Percentiles rank a stretch among this genome's conserved stretches.
Evolutionary conservation across 1,140 invertebrate species (phyloP).

Genomic region (Ceratina calcarata): DNA sequence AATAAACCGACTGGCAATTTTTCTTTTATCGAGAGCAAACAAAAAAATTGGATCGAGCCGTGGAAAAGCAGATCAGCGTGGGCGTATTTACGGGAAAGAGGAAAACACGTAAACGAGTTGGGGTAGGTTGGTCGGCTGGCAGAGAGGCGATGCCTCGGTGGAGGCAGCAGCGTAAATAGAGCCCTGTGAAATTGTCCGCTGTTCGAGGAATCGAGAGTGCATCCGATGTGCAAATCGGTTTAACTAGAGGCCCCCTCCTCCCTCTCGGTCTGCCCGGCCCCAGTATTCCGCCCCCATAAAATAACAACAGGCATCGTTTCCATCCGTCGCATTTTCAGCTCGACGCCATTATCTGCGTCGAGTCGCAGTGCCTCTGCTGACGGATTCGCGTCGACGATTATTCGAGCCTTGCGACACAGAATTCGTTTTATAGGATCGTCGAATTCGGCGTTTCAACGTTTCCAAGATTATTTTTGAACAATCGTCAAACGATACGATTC

Average conservation of each 20-base stretch:
- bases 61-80: constrained; percentile 14
- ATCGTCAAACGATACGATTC: no score
- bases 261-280: neutral
- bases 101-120: constrained; percentile 44
- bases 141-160: neutral
- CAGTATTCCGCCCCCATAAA: constrained; percentile 49
- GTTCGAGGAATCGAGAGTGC: constrained; percentile 68
- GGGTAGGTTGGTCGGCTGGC: constrained; percentile 2
- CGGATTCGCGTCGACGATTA: constrained; percentile 20
- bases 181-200: constrained; percentile 67
- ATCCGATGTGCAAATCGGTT: constrained; percentile 71
- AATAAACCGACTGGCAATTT: no score
- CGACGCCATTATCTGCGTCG: constrained; percentile 59
- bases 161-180: constrained; percentile 45
- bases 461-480: no score
- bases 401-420: constrained; percentile 18
- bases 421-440: constrained; percentile 27
- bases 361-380: neutral
- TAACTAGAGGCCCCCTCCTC: constrained; percentile 49
- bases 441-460: no score
- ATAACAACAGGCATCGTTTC: constrained; percentile 67
- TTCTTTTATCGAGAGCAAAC: no score
- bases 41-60: no score
- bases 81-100: constrained; percentile 38
- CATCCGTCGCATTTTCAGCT: constrained; percentile 62